Conservation (phyloP, 2,797 vertebrate species). For the Acanthiza pusilla region DNA sequence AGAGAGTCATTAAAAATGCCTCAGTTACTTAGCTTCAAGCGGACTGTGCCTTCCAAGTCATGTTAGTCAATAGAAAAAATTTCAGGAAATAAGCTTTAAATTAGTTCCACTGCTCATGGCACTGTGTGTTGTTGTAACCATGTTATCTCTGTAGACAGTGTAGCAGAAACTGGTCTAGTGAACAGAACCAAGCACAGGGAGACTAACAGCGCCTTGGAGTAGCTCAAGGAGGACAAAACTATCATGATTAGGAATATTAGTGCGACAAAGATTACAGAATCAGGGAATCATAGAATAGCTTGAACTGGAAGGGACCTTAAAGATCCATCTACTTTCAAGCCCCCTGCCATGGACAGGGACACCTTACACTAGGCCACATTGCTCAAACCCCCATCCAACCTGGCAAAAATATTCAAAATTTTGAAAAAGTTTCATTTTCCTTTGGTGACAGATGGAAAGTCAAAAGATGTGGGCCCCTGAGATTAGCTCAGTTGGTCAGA, state of each 20-base stretch:
- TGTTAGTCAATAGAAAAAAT: neutral
- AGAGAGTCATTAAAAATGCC: neutral
- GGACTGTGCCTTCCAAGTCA: neutral
- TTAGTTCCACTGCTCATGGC: neutral
- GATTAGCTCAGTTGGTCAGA: neutral
- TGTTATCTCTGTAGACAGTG: neutral
- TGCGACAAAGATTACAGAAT: neutral
- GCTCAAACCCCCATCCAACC: neutral
- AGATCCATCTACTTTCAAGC: neutral
- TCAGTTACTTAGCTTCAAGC: neutral
- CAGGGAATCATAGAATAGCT: neutral
- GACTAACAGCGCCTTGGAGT: neutral
- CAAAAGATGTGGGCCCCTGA: neutral
- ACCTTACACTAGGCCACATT: neutral
- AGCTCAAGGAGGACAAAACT: neutral
- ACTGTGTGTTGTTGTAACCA: neutral
- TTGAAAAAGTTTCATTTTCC: neutral
- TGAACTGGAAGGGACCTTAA: neutral
- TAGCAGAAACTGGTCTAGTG: neutral
- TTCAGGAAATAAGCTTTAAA: neutral
- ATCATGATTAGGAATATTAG: neutral
- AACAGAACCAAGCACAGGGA: neutral
- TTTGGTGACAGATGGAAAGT: neutral
- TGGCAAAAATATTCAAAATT: neutral
- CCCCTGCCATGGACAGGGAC: neutral